Base-by-base conservation (phyloP, 2,113 vertebrate species). In the Aegithalos caudatus region DNA sequence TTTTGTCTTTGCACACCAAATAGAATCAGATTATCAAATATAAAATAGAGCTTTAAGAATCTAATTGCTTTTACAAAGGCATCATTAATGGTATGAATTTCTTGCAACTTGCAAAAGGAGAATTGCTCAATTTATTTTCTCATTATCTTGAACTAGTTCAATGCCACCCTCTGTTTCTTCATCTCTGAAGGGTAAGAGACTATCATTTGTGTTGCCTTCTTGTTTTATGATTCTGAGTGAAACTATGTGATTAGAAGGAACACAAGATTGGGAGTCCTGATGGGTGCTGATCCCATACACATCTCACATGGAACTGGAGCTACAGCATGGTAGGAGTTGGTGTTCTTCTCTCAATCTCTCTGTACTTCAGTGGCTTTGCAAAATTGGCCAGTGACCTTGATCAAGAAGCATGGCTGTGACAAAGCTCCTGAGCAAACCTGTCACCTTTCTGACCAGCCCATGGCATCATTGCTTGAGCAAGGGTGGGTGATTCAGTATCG, bases 81-180 rank as follows among this genome's bases (percentile, higher is more conserved):
- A n/a, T 74, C 54, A 83, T 15, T 86, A 24, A 77, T 92, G 14
- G 42, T 93, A 25, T 11, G 13, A 88, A 71, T 84, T 78, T 84
- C 45, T 74, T 84, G 57, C 37, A 81, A 48, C 37, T 74, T 88
- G 28, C 40, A 71, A 82, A 70, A 65, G 23, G 9, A 86, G 73
- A 86, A 81, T 81, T 33, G 23, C 57, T 88, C 24, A 16, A 77
- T 94, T 95, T 84, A 81, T 95, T 93, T 95, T 86, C 67, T 74
- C 37, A 16, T 95, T 88, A 71, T 90, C 60, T 31, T 74, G 53
- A 72, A 38, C 24, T 53, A 71, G 58, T 86, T 93, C 90, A 91
- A 4, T 88, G 51, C 23, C 50, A 60, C 54, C 14, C 33, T 85
- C 76, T 71, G 54, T 28, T 76, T 89, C 86, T 88, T 67, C 8